Evolutionary conservation across 1,140 invertebrate species (phyloP).

Genomic region (Eulimnadia texana): DNA sequence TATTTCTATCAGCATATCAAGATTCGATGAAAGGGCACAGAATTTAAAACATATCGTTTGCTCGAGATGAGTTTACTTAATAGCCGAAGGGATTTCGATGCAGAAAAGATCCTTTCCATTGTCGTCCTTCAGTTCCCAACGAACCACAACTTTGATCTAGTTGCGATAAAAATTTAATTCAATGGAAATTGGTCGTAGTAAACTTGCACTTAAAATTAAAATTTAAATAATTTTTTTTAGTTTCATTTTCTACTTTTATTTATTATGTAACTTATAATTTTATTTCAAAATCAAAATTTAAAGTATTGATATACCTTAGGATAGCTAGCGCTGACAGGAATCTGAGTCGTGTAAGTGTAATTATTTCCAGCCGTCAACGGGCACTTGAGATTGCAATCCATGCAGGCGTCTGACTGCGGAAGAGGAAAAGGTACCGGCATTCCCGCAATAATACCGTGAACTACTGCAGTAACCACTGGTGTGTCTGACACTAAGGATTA

Average conservation of each 20-base stretch:
- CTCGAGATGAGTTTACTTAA: constrained; percentile 8
- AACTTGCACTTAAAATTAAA: neutral
- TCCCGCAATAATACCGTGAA: constrained; percentile 51
- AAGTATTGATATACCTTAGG: constrained; percentile 36
- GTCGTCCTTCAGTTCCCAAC: constrained; percentile 51
- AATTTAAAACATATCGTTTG: no score
- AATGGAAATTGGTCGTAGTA: constrained; percentile 11
- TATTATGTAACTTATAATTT: neutral
- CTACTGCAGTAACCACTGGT: constrained; percentile 37
- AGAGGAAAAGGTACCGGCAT: constrained; percentile 53
- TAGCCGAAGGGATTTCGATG: constrained; percentile 41
- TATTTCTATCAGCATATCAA: no score
- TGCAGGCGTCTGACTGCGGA: constrained; percentile 48
- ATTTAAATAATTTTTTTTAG: neutral
- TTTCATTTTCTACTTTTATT: neutral
- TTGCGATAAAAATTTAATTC: no score
- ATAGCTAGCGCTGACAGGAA: constrained; percentile 44
- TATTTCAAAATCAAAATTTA: neutral
- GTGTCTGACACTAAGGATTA: constrained; percentile 33
- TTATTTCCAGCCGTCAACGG: constrained; percentile 40
- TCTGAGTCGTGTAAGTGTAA: constrained; percentile 40
- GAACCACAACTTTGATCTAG: constrained; percentile 46
- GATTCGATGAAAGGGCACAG: no score
- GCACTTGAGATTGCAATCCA: constrained; percentile 43
- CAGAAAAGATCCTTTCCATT: constrained; percentile 45